Evolutionary conservation across 1,140 invertebrate species (phyloP).

Genomic region (Zophobas morio): DNA sequence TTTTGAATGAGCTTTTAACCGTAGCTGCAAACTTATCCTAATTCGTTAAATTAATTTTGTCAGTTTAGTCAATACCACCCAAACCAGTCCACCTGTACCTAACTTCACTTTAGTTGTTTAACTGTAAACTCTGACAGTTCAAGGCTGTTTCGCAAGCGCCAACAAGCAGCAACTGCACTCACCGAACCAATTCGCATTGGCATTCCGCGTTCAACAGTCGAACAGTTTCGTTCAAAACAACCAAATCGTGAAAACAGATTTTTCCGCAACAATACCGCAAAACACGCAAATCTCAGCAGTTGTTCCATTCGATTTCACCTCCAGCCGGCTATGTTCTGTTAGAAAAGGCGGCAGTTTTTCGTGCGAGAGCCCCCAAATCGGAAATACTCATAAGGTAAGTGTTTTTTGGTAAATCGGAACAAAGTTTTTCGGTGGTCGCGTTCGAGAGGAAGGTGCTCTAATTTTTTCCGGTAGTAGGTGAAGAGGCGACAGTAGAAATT

Average conservation of each 20-base stretch:
- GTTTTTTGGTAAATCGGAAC: not conserved
- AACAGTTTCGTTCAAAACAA: not conserved
- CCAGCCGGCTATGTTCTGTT: not conserved
- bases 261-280: not conserved
- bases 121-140: conserved; percentile 26
- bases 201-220: not conserved
- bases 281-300: not conserved
- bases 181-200: conserved; percentile 13
- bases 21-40: too few species aligned
- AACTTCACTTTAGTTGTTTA: not conserved
- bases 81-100: not conserved
- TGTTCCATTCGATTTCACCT: not conserved
- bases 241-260: not conserved
- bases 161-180: conserved; percentile 21
- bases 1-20: too few species aligned
- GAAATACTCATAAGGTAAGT: not conserved
- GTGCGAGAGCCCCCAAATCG: not conserved
- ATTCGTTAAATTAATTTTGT: too few species aligned
- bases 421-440: too few species aligned
- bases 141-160: conserved; percentile 27
- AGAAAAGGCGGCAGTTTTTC: not conserved
- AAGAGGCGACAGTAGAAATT: not conserved
- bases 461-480: not conserved
- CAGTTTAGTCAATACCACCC: too few species aligned
- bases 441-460: too few species aligned